Percentiles rank a stretch among this genome's conserved stretches.
phyloP scores from a whole-genome alignment of 2,797 vertebrate species.

The Gallinago nigripennis region DNA sequence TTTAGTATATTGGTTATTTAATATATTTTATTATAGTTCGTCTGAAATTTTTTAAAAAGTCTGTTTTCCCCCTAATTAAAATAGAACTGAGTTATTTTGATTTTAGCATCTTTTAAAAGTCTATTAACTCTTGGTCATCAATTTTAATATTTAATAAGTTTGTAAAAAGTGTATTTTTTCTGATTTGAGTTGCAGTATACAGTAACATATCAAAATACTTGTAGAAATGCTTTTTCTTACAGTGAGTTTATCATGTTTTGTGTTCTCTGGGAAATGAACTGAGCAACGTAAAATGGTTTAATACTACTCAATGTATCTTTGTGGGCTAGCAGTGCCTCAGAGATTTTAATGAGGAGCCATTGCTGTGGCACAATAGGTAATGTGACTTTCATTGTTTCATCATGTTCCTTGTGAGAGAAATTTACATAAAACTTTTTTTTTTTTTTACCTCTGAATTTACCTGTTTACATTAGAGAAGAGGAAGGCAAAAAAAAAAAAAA shows the following conservation, averaged over 20 bases:
- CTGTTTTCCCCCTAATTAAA: neutral
- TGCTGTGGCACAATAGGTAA: neutral
- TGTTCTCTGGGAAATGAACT: neutral
- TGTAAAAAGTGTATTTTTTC: neutral
- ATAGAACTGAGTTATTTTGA: neutral
- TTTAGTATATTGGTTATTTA: neutral
- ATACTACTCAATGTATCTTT: neutral
- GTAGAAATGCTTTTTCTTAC: neutral
- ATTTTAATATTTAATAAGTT: neutral
- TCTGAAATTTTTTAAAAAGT: neutral
- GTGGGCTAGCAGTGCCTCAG: neutral
- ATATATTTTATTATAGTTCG: neutral
- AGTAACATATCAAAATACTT: neutral
- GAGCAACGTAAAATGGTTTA: neutral
- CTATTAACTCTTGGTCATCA: neutral
- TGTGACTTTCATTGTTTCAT: neutral
- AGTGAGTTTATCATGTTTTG: neutral
- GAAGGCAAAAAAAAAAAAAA: neutral
- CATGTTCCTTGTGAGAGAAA: neutral
- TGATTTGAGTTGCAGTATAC: neutral
- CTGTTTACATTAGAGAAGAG: neutral
- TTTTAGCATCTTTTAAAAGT: neutral
- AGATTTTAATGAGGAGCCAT: neutral
- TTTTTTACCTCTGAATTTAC: neutral
- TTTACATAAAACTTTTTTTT: neutral